phyloP scores from a whole-genome alignment of 2,113 vertebrate species.

The Bettongia penicillata region DNA sequence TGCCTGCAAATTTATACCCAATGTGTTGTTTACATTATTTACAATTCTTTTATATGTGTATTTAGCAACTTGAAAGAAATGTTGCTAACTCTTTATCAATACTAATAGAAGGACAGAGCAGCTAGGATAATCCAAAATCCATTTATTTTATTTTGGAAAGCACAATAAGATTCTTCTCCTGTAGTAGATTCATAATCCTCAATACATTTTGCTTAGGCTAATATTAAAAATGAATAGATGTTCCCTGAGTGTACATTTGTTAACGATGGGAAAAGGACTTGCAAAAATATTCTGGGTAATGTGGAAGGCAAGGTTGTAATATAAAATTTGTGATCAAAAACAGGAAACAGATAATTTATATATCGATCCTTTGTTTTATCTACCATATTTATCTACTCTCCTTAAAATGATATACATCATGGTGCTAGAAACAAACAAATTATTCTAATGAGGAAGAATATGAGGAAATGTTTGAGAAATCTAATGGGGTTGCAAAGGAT shows the following conservation, averaged over 20 bases:
- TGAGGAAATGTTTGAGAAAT: not conserved
- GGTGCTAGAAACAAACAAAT: not conserved
- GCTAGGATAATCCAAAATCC: conserved; percentile 12
- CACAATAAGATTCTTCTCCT: conserved; percentile 16
- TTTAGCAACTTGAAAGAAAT: conserved; percentile 28
- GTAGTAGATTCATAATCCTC: conserved; percentile 46
- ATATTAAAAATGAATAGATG: conserved; percentile 19
- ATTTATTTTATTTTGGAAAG: conserved; percentile 41
- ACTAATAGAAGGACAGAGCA: not conserved
- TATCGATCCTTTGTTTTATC: not conserved
- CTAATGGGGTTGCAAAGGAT: not conserved
- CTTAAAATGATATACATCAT: not conserved
- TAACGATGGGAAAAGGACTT: not conserved
- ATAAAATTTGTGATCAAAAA: not conserved
- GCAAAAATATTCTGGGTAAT: not conserved
- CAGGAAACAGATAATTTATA: not conserved
- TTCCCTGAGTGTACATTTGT: not conserved
- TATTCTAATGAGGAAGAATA: not conserved
- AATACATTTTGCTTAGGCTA: conserved; percentile 33
- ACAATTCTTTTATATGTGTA: not conserved
- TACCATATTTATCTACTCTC: not conserved
- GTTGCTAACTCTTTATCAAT: not conserved
- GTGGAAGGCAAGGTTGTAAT: not conserved
- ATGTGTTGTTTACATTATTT: not conserved
- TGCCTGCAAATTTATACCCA: not conserved